Evolutionary conservation across 2,113 vertebrate genomes (phyloP), one percentile per base, ranked within the genome.

Genomic region (Eubucco bourcierii): DNA sequence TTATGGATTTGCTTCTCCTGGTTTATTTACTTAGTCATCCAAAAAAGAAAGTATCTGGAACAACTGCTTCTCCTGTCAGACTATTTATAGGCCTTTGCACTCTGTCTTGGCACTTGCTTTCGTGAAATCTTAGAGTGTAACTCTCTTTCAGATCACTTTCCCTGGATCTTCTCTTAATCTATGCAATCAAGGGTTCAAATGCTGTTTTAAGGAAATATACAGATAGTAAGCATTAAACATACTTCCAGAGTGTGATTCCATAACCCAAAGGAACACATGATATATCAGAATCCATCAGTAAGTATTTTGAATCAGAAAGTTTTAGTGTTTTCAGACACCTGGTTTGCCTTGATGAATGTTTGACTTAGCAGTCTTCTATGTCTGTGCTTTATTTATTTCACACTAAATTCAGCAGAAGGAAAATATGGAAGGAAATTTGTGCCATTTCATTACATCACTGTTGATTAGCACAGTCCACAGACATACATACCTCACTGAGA

Each of bases 111-210:
- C 19, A 76, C 24, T 14, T 59, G 21, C 70, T 89, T 81, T 44
- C 66, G 58, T 17, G n/a, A 86, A 74, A 73, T 13, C 4, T 18
- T 61, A 18, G 47, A 60, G 1, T 39, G 75, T 59, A 50, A 31
- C 9, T 31, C 6, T 68, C 3, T 29, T 78, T 90, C 60, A 76
- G n/a, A 63, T 21, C 29, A 15, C 7, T 79, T 10, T 52, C 10
- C 6, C 21, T 60, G 3, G 7, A 64, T 31, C 14, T 59, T 8
- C 10, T 1, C 0, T 59, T 78, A 61, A 25, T 61, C 21, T 46
- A 15, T 52, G 58, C 29, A 87, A 88, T 28, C 27, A 31, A 61
- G 50, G 4, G 3, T 47, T 90, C 13, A 63, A 66, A 80, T n/a
- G 12, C 3, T 84, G 5, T 44, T 85, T 14, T 34, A 70, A 72